phyloP scores from a whole-genome alignment of 2,113 vertebrate genomes.

The rabbit (Oryctolagus cuniculus) region DNA sequence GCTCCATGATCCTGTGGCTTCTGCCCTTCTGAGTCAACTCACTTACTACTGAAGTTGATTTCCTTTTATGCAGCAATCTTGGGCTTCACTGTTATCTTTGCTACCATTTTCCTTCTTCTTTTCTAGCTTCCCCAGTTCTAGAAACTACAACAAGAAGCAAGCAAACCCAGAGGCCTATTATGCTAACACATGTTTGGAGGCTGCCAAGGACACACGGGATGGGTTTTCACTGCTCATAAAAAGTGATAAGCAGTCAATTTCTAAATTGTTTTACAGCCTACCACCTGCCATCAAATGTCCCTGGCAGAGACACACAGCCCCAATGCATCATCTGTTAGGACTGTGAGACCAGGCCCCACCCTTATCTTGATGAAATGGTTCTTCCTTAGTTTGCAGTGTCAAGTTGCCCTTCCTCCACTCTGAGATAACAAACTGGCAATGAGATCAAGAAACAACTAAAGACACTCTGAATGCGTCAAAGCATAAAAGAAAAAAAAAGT shows the following conservation, averaged over 20 bases:
- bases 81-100: background rate
- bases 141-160: background rate
- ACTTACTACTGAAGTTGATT: constrained; percentile 13
- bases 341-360: background rate
- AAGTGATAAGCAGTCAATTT: background rate
- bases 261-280: background rate
- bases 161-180: background rate
- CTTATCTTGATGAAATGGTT: background rate
- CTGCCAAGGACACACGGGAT: background rate
- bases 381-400: constrained; percentile 21
- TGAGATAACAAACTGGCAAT: constrained; percentile 23
- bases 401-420: constrained; percentile 15
- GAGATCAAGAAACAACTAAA: constrained; percentile 30
- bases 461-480: background rate
- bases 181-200: background rate
- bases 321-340: background rate
- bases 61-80: constrained; percentile 2
- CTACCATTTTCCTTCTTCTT: background rate
- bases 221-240: constrained; percentile 3
- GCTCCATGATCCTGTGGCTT: background rate
- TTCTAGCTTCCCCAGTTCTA: constrained; percentile 20
- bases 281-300: background rate
- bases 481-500: background rate
- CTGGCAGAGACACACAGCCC: background rate
- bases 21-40: background rate